Base-by-base conservation (phyloP, 2,888 invertebrate species). In the Eupithecia dodoneata region DNA sequence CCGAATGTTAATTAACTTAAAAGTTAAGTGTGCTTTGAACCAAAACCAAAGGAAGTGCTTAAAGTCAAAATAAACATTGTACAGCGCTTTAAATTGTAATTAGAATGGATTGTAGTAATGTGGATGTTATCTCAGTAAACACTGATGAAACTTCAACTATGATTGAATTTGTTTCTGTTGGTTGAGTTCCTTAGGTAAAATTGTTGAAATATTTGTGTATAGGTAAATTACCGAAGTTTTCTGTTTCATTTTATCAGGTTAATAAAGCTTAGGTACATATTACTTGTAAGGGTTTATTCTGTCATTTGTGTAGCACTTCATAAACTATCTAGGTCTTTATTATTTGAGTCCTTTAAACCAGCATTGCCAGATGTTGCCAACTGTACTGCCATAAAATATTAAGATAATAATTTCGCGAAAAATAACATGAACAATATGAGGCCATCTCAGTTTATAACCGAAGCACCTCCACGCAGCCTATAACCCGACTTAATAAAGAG, bases 1-100 rank as follows among this genome's bases (percentile, higher is more conserved):
- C 83, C 81, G 80, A 78, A 86, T 84, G 83, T 83, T 70, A 83
- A 83, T 83, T 83, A 83, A 81, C 77, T 83, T 81, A 83, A 83
- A 83, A 83, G 83, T 83, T 83, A 83, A 83, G 81, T 83, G 80
- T 81, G 80, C 80, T 83, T 78, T 79, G 80, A 80, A 75, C 80
- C 80, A 78, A 81, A 81, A 81, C 83, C 81, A 47, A 74, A 72
- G 78, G 80, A 79, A 81, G 77, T 81, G 81, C 79, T 81, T 76
- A 70, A 78, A 78, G 79, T 74, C 74, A 79, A 75, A 79, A 79
- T 79, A 79, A 79, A 79, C 79, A 79, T 76, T 79, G 76, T 63
- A 79, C 75, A 80, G 80, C 77, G 80, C 79, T 81, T 81, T 81
- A 77, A 80, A 79, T 73, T 81, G 79, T 81, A 79, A 81, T 81